phyloP scores from a whole-genome alignment of 1,140 invertebrate genomes.

The Lucilia sericata region DNA sequence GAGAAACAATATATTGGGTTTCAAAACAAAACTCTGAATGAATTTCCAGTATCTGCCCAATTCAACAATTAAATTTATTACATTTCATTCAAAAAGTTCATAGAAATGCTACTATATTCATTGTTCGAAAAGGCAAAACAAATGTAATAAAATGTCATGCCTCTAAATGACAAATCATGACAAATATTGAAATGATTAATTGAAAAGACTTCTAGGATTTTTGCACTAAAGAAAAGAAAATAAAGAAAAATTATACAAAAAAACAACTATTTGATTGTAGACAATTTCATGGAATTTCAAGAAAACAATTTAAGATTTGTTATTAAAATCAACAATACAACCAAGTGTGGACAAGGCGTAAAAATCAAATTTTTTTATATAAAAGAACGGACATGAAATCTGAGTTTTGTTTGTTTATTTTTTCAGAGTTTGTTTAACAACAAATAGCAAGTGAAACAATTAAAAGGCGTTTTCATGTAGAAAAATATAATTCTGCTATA shows the following conservation, averaged over 20 bases:
- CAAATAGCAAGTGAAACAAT: slow-evolving; percentile 44
- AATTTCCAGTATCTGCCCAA: no score
- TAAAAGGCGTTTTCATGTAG: slow-evolving; percentile 47
- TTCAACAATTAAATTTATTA: neutral
- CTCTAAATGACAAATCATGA: slow-evolving; percentile 47
- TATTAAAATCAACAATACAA: slow-evolving; percentile 31
- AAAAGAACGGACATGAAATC: slow-evolving; percentile 30
- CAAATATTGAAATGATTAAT: slow-evolving; percentile 45
- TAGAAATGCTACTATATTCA: no score
- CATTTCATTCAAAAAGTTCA: neutral
- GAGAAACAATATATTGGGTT: no score
- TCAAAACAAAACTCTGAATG: no score
- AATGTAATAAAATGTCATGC: slow-evolving; percentile 31
- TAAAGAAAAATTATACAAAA: neutral
- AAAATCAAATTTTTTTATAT: slow-evolving; percentile 46
- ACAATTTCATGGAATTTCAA: slow-evolving; percentile 48
- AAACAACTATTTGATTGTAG: slow-evolving; percentile 12
- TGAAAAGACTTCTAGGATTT: slow-evolving; percentile 27
- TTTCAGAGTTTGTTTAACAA: neutral
- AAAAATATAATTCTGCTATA: slow-evolving; percentile 18
- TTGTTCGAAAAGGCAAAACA: neutral
- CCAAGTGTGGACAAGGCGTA: slow-evolving; percentile 47
- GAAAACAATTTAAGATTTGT: slow-evolving; percentile 28
- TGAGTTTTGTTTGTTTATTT: slow-evolving; percentile 30
- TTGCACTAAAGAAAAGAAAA: neutral